Evolutionary conservation across 2,888 invertebrate species (phyloP).

Genomic region (Lymantria monacha): DNA sequence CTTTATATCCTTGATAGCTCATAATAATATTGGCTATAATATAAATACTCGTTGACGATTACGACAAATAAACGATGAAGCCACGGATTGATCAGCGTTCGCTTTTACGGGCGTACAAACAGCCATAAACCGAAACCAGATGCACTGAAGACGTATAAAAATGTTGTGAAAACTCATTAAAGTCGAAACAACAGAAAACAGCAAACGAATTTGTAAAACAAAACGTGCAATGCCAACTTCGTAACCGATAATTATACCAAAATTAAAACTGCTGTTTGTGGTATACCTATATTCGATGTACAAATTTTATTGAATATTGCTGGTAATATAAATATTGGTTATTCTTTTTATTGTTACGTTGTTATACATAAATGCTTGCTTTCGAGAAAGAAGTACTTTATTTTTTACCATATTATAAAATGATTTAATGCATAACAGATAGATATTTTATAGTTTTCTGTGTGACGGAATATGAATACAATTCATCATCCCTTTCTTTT

Average conservation of each 20-base stretch:
- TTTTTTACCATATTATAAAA: too few species aligned
- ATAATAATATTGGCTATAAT: background rate
- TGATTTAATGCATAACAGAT: too few species aligned
- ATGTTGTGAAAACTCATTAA: conserved; percentile 25
- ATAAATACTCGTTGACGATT: conserved; percentile 11
- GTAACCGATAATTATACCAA: background rate
- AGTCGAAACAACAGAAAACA: conserved; percentile 25
- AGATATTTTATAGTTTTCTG: too few species aligned
- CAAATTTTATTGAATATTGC: too few species aligned
- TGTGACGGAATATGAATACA: too few species aligned
- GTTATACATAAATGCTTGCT: too few species aligned
- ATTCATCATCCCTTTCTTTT: too few species aligned
- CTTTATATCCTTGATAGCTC: background rate
- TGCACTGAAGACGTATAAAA: conserved; percentile 42
- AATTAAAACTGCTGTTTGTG: too few species aligned
- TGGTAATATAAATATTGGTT: too few species aligned
- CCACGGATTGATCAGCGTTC: conserved; percentile 26
- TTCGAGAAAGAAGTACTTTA: too few species aligned
- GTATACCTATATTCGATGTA: too few species aligned
- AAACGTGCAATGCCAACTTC: conserved; percentile 1
- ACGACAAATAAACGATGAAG: conserved; percentile 18
- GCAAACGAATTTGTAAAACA: conserved; percentile 11
- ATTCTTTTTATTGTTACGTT: too few species aligned
- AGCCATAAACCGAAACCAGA: conserved; percentile 39
- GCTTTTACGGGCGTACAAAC: conserved; percentile 27